These are phyloP conservation scores for Eretmocerus hayati DNA, from an alignment of 2,888 invertebrate species.

Conservation along the genomic window DNA sequence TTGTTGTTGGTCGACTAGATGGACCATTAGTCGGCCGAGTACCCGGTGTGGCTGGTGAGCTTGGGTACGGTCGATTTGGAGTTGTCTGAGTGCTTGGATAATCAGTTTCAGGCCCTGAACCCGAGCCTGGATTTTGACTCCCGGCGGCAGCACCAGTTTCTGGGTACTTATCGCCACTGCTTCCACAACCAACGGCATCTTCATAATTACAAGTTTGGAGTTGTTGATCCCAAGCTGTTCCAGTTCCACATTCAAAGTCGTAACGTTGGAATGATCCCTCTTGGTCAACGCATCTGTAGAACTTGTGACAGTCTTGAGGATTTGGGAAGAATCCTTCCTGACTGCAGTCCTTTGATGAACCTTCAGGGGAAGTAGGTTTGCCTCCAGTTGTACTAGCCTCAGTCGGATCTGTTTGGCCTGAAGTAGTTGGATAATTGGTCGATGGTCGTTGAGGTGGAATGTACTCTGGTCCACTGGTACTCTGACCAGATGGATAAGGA, in stretches of 20 bases:
- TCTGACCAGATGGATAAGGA: neutral
- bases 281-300: constrained; percentile 67
- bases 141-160: constrained; percentile 4
- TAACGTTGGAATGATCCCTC: constrained; percentile 49
- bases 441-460: constrained; percentile 12
- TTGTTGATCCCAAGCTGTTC: constrained; percentile 62
- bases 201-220: constrained; percentile 57
- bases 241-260: constrained; percentile 59
- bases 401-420: neutral
- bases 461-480: constrained; percentile 11
- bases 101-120: neutral
- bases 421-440: constrained; percentile 3
- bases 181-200: constrained; percentile 46
- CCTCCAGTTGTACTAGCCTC: constrained; percentile 12
- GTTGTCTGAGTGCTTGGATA: neutral
- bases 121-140: constrained; percentile 4
- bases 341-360: constrained; percentile 14
- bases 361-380: constrained; percentile 10
- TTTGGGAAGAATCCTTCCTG: constrained; percentile 66
- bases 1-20: neutral
- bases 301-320: constrained; percentile 61
- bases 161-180: constrained; percentile 1
- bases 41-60: neutral
- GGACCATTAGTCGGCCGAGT: neutral
- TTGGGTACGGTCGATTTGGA: neutral